Evolutionary conservation across 1,140 invertebrate species (phyloP).

Genomic region (Agraylea sexmaculata): DNA sequence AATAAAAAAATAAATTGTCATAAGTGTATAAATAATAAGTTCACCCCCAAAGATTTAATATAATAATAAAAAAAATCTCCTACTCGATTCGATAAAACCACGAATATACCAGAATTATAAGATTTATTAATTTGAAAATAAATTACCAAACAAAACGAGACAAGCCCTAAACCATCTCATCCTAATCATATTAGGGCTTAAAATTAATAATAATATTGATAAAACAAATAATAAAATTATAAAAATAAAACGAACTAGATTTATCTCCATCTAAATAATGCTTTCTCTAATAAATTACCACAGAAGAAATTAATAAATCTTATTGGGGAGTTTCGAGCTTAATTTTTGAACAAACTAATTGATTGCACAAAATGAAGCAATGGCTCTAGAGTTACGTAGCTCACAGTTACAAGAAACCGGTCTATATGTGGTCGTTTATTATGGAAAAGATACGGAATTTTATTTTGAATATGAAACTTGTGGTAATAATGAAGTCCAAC

Average conservation of each 20-base stretch:
- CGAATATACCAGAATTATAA: slow-evolving; percentile 50
- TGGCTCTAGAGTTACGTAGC: too few relatives aligned
- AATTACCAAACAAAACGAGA: slow-evolving; percentile 55
- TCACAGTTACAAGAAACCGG: too few relatives aligned
- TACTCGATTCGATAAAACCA: slow-evolving; percentile 48
- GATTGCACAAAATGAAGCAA: too few relatives aligned
- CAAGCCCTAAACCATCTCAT: slow-evolving; percentile 53
- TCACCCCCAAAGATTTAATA: slow-evolving; percentile 41
- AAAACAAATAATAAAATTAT: slow-evolving; percentile 52
- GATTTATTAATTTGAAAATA: slow-evolving; percentile 49
- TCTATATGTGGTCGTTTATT: too few relatives aligned
- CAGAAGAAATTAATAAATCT: slow-evolving; percentile 49
- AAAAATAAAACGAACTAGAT: slow-evolving; percentile 44
- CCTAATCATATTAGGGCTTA: slow-evolving; percentile 53
- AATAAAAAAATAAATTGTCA: too few relatives aligned
- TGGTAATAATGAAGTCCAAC: too few relatives aligned
- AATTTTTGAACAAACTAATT: too few relatives aligned
- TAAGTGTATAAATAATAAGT: too few relatives aligned
- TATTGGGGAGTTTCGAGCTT: too few relatives aligned
- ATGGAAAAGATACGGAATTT: too few relatives aligned
- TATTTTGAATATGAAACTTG: too few relatives aligned
- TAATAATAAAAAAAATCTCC: slow-evolving; percentile 46
- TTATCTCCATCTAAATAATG: slow-evolving; percentile 38
- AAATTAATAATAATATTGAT: slow-evolving; percentile 56
- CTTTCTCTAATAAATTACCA: slow-evolving; percentile 49